phyloP scores from a whole-genome alignment of 2,888 invertebrate genomes.

The Ethmia dodecea region DNA sequence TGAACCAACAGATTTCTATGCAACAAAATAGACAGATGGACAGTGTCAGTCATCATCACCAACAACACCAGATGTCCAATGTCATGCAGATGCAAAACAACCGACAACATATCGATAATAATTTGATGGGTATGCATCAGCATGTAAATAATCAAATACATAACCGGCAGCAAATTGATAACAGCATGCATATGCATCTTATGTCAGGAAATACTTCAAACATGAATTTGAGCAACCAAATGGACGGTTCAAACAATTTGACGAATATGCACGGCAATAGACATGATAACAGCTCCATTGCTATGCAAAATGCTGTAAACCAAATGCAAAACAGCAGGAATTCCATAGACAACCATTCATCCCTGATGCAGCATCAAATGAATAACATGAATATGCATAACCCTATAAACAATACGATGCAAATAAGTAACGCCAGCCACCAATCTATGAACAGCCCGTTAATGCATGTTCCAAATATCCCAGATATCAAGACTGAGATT shows the following conservation, averaged over 20 bases:
- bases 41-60: conserved; percentile 57
- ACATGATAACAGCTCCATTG: conserved; percentile 58
- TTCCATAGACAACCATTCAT: conserved; percentile 54
- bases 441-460: conserved; percentile 58
- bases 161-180: conserved; percentile 61
- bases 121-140: conserved; percentile 63
- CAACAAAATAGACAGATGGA: conserved; percentile 65
- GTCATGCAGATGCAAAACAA: conserved; percentile 68
- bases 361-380: conserved; percentile 67
- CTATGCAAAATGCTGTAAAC: conserved; percentile 61
- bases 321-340: conserved; percentile 63
- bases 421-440: conserved; percentile 55
- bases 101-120: conserved; percentile 56
- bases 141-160: conserved; percentile 67
- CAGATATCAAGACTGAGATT: conserved; percentile 70
- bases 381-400: conserved; percentile 58
- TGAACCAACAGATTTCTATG: conserved; percentile 61
- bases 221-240: conserved; percentile 54
- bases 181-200: conserved; percentile 66
- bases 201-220: conserved; percentile 50
- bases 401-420: conserved; percentile 55
- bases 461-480: conserved; percentile 65
- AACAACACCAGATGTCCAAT: conserved; percentile 67
- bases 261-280: conserved; percentile 56
- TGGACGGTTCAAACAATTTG: conserved; percentile 53